Evolutionary conservation across 2,797 vertebrate species (phyloP), one percentile per base, ranked within the genome.

Genomic region (Jordanella pulchra): DNA sequence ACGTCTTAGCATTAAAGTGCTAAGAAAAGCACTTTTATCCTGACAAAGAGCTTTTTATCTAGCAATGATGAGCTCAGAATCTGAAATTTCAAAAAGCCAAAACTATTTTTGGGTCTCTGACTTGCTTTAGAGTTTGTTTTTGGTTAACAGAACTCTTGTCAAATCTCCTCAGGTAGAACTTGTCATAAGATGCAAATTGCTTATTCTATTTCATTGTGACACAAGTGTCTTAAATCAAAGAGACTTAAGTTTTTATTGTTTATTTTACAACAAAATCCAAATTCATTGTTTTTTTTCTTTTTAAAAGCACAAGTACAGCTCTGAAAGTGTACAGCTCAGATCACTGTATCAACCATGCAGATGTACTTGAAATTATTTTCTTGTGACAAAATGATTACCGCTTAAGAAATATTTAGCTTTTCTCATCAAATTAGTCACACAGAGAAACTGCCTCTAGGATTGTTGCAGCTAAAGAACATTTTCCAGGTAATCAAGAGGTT

Each of bases 1-100:
- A 73, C 72, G 39, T 76, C 84, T 79, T 73, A 27, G 75, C 70
- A 67, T 86, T 73, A 80, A 76, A 87, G 72, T 39, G 76, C 47
- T 48, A 53, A 53, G n/a, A 53, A 61, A 61, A 39, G 23, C 23
- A 0, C 23, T 25, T 63, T 63, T 23, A 42, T 63, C 10, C 81
- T 79, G 74, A 82, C 73, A 77, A 61, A 50, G 64, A 85, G 56
- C 75, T 83, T 76, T 63, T 66, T 79, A 84, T 81, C 50, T 51
- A 50, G 28, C 1, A 3, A 71, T 72, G n/a, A 73, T 81, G 72
- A 69, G 67, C 28, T 55, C 65, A 65, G 82, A 76, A 71, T 76
- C 84, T 45, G 2, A 63, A 77, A 74, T 67, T 77, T 72, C 30
- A 76, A 71, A 39, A 75, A 67, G 82, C 73, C 72, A 53, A 45